These are phyloP conservation scores for Maniola jurtina DNA, from an alignment of 1,140 invertebrate species.

Conservation along the genomic window DNA sequence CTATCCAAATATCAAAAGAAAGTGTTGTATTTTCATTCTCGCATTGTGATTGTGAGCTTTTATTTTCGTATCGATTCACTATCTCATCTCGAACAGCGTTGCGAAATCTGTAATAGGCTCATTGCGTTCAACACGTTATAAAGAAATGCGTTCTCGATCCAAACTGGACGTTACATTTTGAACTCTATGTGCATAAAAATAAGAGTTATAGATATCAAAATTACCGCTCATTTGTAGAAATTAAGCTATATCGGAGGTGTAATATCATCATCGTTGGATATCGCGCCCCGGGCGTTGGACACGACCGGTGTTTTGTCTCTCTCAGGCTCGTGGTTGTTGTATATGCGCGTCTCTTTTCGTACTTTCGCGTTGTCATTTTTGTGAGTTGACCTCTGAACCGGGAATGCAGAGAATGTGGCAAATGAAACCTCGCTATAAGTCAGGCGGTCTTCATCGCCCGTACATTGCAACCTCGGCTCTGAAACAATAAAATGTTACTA, in stretches of 20 bases:
- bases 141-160: constrained; percentile 46
- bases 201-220: constrained; percentile 33
- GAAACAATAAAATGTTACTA: constrained; percentile 14
- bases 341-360: constrained; percentile 39
- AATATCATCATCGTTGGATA: constrained; percentile 61
- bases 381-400: constrained; percentile 65
- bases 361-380: constrained; percentile 67
- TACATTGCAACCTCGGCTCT: constrained; percentile 1
- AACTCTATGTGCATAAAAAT: constrained; percentile 31
- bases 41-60: constrained; percentile 5
- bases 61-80: constrained; percentile 13
- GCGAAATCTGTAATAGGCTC: constrained; percentile 51
- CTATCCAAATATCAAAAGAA: neutral
- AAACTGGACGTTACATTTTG: constrained; percentile 16
- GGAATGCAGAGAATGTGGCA: constrained; percentile 54
- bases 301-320: constrained; percentile 36
- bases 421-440: constrained; percentile 51
- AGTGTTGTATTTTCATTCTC: neutral
- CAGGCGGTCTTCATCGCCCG: constrained; percentile 31
- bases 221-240: constrained; percentile 43
- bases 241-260: constrained; percentile 51
- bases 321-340: constrained; percentile 9
- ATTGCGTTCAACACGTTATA: constrained; percentile 61
- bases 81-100: constrained; percentile 29
- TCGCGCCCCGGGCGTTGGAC: constrained; percentile 52